Conservation (phyloP, 92 coral and sea anemone genomes). For the Isaurus tuberculatus region DNA sequence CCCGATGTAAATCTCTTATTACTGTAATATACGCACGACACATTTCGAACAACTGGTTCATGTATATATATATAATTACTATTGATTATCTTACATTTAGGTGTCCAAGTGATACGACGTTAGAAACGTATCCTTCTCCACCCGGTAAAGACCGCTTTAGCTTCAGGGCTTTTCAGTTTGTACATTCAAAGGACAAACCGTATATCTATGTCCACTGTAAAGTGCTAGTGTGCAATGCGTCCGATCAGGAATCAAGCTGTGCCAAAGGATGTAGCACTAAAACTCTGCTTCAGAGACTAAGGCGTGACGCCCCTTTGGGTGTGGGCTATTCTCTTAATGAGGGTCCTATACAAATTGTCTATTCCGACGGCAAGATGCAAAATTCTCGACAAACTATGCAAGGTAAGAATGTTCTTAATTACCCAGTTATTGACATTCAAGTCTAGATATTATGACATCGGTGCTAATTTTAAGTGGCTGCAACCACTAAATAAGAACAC, state of each 20-base stretch:
- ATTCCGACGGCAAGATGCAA: background rate
- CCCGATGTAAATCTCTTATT: too few relatives aligned
- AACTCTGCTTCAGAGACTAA: background rate
- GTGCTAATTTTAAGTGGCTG: background rate
- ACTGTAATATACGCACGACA: too few relatives aligned
- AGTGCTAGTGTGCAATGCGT: constrained; percentile 37
- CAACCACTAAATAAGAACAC: too few relatives aligned
- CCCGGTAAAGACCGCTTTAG: constrained; percentile 32
- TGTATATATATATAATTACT: too few relatives aligned
- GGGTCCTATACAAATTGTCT: constrained; percentile 20
- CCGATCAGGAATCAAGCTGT: constrained; percentile 20
- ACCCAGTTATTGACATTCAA: background rate
- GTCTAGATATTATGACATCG: background rate
- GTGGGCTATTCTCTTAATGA: constrained; percentile 36
- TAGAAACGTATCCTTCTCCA: background rate
- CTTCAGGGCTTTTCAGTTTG: constrained; percentile 35
- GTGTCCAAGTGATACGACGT: constrained; percentile 23
- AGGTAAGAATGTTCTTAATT: background rate
- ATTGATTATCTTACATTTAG: background rate
- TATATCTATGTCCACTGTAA: constrained; percentile 40
- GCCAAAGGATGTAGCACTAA: background rate
- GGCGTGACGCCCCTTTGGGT: background rate
- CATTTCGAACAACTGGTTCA: too few relatives aligned
- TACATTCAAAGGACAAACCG: constrained; percentile 9
- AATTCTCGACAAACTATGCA: background rate